phyloP scores from a whole-genome alignment of 2,888 invertebrate genomes.

The Ametastegia equiseti region DNA sequence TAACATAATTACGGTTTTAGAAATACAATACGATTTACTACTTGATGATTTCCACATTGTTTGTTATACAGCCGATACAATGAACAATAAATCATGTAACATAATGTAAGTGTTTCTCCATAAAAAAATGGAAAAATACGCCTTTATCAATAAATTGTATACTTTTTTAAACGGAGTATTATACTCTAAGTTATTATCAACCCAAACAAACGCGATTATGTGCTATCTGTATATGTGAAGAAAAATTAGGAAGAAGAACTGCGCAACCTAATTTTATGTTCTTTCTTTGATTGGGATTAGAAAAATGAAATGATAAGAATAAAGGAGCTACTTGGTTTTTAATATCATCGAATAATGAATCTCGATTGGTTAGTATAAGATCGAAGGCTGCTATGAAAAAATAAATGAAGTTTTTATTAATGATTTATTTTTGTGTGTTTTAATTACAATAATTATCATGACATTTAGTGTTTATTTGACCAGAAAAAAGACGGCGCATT shows the following conservation, averaged over 20 bases:
- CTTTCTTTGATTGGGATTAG: too few species aligned
- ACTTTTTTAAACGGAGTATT: not conserved
- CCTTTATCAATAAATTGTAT: not conserved
- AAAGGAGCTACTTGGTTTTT: not conserved
- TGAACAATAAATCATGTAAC: slow-evolving; percentile 5
- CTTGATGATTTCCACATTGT: not conserved
- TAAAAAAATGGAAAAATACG: not conserved
- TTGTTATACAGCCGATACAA: not conserved
- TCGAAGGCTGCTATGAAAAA: slow-evolving; percentile 5
- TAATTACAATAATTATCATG: slow-evolving; percentile 40
- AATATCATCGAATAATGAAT: not conserved
- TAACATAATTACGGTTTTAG: not conserved
- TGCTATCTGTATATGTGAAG: not conserved
- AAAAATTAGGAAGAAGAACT: not conserved
- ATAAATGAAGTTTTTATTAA: slow-evolving; percentile 34
- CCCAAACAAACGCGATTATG: not conserved
- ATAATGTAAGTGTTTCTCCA: not conserved
- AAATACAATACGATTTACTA: not conserved
- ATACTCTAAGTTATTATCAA: not conserved
- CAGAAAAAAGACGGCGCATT: slow-evolving; percentile 18
- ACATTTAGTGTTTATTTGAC: slow-evolving; percentile 23
- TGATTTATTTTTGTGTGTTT: slow-evolving; percentile 35
- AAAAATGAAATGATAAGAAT: not conserved
- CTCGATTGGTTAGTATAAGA: not conserved
- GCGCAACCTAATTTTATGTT: too few species aligned